phyloP scores from a whole-genome alignment of 2,888 invertebrate species.

The Mechanitis mazaeus region DNA sequence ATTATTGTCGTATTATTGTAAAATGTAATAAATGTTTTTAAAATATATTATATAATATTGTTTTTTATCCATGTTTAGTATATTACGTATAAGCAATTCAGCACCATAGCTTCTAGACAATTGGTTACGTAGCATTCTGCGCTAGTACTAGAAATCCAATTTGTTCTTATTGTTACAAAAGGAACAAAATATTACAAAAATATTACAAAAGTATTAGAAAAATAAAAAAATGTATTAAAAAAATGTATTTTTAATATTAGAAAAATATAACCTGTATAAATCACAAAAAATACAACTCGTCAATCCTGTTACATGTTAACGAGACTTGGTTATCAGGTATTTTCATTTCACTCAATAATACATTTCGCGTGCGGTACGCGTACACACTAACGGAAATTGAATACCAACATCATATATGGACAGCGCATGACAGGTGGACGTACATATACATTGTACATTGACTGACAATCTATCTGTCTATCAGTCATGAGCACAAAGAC shows the following conservation, averaged over 20 bases:
- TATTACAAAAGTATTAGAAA: background rate
- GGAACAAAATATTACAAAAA: too few relatives aligned
- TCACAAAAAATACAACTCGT: background rate
- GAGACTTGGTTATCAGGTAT: conserved; percentile 22
- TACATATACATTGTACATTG: conserved; percentile 26
- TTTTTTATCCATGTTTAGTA: too few relatives aligned
- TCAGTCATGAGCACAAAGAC: conserved; percentile 48
- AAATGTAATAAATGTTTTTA: too few relatives aligned
- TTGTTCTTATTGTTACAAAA: too few relatives aligned
- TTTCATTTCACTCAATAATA: conserved; percentile 44
- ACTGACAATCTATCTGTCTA: conserved; percentile 36
- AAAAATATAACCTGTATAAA: background rate
- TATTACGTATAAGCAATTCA: too few relatives aligned
- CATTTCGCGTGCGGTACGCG: conserved; percentile 41
- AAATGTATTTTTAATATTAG: background rate
- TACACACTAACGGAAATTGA: conserved; percentile 58
- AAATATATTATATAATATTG: too few relatives aligned
- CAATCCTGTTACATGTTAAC: conserved; percentile 6
- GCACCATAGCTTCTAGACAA: too few relatives aligned
- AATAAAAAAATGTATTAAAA: background rate
- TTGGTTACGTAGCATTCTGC: too few relatives aligned
- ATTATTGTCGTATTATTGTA: too few relatives aligned
- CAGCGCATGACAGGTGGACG: conserved; percentile 34
- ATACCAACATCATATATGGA: conserved; percentile 51
- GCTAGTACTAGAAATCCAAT: too few relatives aligned